Evolutionary conservation across 2,888 invertebrate genomes (phyloP).

Genomic region (Polydrusus pterygomalis): DNA sequence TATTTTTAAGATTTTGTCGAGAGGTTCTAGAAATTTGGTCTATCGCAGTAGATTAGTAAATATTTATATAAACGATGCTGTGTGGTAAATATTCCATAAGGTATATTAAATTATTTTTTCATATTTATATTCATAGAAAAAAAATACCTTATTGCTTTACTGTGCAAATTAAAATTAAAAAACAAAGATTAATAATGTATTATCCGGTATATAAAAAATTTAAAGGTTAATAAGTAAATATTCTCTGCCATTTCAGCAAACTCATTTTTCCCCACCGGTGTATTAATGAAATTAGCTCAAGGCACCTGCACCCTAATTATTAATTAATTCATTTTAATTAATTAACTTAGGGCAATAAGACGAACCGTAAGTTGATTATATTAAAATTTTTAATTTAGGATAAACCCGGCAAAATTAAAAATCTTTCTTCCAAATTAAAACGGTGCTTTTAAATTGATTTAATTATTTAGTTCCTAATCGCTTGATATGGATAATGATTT

Average conservation of each 20-base stretch:
- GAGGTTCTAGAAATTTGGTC: constrained; percentile 19
- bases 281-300: background rate
- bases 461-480: too few species aligned
- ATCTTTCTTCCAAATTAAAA: background rate
- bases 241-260: too few species aligned
- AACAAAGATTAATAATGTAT: too few species aligned
- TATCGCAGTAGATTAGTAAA: background rate
- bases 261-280: too few species aligned
- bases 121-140: background rate
- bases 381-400: background rate
- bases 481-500: too few species aligned
- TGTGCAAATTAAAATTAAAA: too few species aligned
- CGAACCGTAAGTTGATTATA: background rate
- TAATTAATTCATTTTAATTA: background rate
- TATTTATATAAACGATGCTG: background rate
- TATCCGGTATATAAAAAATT: too few species aligned
- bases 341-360: background rate
- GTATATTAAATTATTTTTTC: background rate
- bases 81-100: constrained; percentile 12
- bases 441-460: too few species aligned
- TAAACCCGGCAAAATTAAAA: background rate
- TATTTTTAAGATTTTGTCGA: too few species aligned
- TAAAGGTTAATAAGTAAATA: too few species aligned
- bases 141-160: too few species aligned
- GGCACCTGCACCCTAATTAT: background rate